These are phyloP conservation scores for Mungos mungo DNA, from an alignment of 2,113 vertebrate genomes.

Conservation along the genomic window DNA sequence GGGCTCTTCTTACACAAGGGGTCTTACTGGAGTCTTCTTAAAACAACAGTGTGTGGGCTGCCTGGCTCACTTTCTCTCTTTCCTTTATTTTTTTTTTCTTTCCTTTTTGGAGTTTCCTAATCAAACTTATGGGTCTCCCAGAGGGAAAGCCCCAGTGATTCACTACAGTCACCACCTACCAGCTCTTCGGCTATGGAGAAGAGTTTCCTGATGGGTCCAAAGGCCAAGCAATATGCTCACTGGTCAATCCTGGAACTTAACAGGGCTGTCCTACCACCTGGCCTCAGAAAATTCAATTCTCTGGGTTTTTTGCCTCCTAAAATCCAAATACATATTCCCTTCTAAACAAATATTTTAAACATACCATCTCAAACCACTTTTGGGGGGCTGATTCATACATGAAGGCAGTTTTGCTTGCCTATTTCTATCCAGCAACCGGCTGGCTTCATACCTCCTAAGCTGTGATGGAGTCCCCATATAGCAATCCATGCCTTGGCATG, in stretches of 20 bases:
- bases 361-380: conserved; percentile 44
- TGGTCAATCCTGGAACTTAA: not conserved
- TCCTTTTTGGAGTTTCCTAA: not conserved
- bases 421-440: conserved; percentile 48
- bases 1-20: not conserved
- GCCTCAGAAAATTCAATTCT: conserved; percentile 1
- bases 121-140: conserved; percentile 22
- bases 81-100: not conserved
- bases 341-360: conserved; percentile 56
- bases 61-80: not conserved
- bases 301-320: conserved; percentile 6
- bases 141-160: conserved; percentile 10
- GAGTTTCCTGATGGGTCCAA: conserved; percentile 7
- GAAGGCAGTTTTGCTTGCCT: conserved; percentile 54
- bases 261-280: not conserved
- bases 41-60: not conserved
- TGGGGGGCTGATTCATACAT: conserved; percentile 44
- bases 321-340: conserved; percentile 52
- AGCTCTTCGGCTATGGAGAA: not conserved
- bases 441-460: conserved; percentile 54
- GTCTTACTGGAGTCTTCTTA: conserved; percentile 10
- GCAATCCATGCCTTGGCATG: conserved; percentile 62
- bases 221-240: not conserved
- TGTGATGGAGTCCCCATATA: conserved; percentile 60
- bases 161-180: not conserved